Percentiles rank a stretch among this genome's conserved stretches.
These are phyloP conservation scores for Neosilurus mollespiculum DNA, from an alignment of 2,797 vertebrate species.

Conservation along the genomic window DNA sequence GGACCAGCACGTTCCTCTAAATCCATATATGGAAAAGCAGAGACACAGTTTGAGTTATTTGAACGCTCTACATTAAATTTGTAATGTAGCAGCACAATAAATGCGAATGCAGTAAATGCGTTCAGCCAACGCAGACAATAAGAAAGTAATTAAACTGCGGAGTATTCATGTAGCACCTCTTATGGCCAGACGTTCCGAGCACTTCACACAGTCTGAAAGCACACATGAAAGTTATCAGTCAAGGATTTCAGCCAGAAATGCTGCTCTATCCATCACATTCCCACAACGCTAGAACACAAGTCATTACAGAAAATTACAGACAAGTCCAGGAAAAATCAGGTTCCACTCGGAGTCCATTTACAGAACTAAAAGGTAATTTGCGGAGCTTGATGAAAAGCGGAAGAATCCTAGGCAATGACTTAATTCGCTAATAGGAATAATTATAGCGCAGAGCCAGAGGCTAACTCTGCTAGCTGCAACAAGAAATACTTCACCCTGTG, in stretches of 20 bases:
- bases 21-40: neutral
- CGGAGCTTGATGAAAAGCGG: constrained; percentile 71
- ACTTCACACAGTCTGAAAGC: constrained; percentile 29
- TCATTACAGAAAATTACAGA: constrained; percentile 43
- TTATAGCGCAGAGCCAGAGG: constrained; percentile 77
- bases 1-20: no score
- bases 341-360: constrained; percentile 60
- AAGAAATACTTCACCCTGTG: constrained; percentile 79
- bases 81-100: neutral
- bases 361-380: constrained; percentile 72
- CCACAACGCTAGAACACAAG: constrained; percentile 28
- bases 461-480: constrained; percentile 77
- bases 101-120: neutral
- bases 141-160: neutral
- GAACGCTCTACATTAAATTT: neutral
- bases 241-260: constrained; percentile 23
- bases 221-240: constrained; percentile 39
- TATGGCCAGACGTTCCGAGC: constrained; percentile 6
- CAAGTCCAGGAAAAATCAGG: constrained; percentile 53
- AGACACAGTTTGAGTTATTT: neutral
- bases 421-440: constrained; percentile 85
- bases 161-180: constrained; percentile 14
- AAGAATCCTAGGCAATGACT: constrained; percentile 77
- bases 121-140: neutral
- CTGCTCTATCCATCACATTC: constrained; percentile 30